Conservation (phyloP, 2,113 vertebrate genomes). For the Acanthochromis polyacanthus region DNA sequence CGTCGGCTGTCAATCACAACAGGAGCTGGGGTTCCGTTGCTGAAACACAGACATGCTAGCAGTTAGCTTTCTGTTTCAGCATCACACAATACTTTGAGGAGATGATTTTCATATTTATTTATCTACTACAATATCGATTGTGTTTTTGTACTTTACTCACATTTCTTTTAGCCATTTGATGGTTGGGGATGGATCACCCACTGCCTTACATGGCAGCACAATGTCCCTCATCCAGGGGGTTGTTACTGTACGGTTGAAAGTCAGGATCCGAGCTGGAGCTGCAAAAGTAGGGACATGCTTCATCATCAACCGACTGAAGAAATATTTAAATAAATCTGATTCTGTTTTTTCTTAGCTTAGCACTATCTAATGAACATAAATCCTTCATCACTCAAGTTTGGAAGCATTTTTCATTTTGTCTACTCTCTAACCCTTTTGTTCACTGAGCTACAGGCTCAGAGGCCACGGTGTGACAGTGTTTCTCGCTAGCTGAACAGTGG, state of each 20-base stretch:
- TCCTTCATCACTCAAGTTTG: neutral
- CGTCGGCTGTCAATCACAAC: slow-evolving; percentile 94
- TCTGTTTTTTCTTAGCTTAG: neutral
- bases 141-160: slow-evolving; percentile 80
- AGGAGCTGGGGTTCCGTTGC: slow-evolving; percentile 94
- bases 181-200: slow-evolving; percentile 94
- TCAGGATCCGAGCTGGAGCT: slow-evolving; percentile 96
- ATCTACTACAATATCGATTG: neutral
- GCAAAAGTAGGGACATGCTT: slow-evolving; percentile 29
- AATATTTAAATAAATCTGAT: neutral
- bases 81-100: neutral
- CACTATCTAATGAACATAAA: neutral
- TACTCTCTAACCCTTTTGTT: neutral
- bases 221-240: slow-evolving; percentile 99
- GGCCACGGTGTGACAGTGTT: neutral
- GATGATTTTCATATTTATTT: neutral
- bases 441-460: slow-evolving; percentile 2
- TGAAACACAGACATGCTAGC: slow-evolving; percentile 59
- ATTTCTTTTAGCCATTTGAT: slow-evolving; percentile 99
- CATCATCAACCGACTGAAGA: slow-evolving; percentile 3
- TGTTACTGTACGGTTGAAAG: slow-evolving; percentile 96
- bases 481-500: slow-evolving; percentile 3
- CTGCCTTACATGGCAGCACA: slow-evolving; percentile 94
- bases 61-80: neutral
- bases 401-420: neutral